Evolutionary conservation across 2,797 vertebrate genomes (phyloP).

Genomic region (Phylloscopus collybita): DNA sequence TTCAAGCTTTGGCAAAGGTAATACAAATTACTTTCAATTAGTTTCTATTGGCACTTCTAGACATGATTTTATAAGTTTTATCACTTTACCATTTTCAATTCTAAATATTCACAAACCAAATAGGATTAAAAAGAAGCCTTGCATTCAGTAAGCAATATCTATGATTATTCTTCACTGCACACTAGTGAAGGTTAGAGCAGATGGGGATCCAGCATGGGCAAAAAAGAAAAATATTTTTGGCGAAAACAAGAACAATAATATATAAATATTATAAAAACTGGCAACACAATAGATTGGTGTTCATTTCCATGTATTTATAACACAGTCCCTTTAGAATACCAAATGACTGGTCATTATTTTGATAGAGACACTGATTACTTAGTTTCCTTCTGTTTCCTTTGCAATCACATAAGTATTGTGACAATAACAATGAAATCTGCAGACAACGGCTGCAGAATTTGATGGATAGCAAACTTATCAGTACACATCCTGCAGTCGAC

Average conservation of each 20-base stretch:
- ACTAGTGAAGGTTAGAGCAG: not conserved
- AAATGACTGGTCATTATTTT: not conserved
- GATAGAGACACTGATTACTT: not conserved
- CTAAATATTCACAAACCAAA: not conserved
- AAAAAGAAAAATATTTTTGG: not conserved
- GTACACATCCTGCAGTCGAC: not conserved
- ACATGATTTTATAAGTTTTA: not conserved
- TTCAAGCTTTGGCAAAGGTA: not conserved
- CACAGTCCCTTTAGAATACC: not conserved
- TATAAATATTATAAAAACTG: not conserved
- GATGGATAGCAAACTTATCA: not conserved
- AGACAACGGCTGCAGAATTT: not conserved
- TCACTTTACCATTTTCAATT: not conserved
- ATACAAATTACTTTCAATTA: not conserved
- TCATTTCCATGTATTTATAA: not conserved
- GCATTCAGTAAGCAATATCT: not conserved
- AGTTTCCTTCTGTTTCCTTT: conserved; percentile 3
- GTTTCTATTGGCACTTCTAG: not conserved
- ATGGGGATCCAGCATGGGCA: not conserved
- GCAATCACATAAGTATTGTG: conserved; percentile 48
- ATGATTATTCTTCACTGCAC: not conserved
- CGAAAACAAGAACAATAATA: not conserved
- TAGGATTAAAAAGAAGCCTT: not conserved
- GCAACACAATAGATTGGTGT: not conserved
- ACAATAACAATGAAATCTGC: conserved; percentile 8